A percentile compares a stretch with the other conserved stretches of the same genome.
These are phyloP conservation scores for Drosophila hamatofila DNA, from an alignment of 2,888 invertebrate genomes.

Conservation along the genomic window DNA sequence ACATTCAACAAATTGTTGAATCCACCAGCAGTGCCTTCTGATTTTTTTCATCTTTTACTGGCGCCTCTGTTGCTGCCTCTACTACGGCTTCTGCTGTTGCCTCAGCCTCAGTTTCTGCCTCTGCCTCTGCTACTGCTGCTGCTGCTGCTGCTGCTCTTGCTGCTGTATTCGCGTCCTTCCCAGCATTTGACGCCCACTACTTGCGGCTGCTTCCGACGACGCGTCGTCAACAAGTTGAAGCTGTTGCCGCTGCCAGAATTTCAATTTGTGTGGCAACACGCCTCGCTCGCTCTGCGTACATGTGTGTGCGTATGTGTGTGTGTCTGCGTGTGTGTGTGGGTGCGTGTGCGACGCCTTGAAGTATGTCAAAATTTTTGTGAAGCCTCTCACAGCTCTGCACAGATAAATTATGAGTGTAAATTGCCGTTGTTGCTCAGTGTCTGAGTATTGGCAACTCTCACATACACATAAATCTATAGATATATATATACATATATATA, in stretches of 20 bases:
- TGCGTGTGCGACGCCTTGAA: slow-evolving; percentile 56
- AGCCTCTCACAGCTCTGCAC: slow-evolving; percentile 38
- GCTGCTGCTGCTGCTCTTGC: slow-evolving; percentile 8
- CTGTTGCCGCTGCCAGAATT: slow-evolving; percentile 71
- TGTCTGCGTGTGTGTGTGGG: slow-evolving; percentile 28
- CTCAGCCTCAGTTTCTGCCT: slow-evolving; percentile 24
- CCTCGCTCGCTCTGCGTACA: slow-evolving; percentile 18
- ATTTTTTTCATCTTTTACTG: slow-evolving; percentile 44
- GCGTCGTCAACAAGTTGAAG: slow-evolving; percentile 79
- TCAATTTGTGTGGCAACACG: slow-evolving; percentile 41
- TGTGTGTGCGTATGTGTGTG: slow-evolving; percentile 33
- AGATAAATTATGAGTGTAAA: slow-evolving; percentile 73
- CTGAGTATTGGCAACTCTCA: slow-evolving; percentile 46
- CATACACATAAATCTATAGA: slow-evolving; percentile 13
- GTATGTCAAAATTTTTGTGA: slow-evolving; percentile 67
- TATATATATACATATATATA: background rate
- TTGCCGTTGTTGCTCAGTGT: slow-evolving; percentile 57
- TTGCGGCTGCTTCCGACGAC: slow-evolving; percentile 69
- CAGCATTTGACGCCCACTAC: slow-evolving; percentile 64
- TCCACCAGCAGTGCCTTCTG: slow-evolving; percentile 70
- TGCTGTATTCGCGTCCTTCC: slow-evolving; percentile 43
- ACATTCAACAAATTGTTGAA: slow-evolving; percentile 82
- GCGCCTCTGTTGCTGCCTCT: slow-evolving; percentile 41
- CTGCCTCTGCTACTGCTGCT: slow-evolving; percentile 26
- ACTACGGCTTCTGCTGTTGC: slow-evolving; percentile 16